A percentile compares a stretch with the other conserved stretches of the same genome.
Evolutionary conservation across 2,113 vertebrate genomes (phyloP).

Genomic region (Mobula hypostoma): DNA sequence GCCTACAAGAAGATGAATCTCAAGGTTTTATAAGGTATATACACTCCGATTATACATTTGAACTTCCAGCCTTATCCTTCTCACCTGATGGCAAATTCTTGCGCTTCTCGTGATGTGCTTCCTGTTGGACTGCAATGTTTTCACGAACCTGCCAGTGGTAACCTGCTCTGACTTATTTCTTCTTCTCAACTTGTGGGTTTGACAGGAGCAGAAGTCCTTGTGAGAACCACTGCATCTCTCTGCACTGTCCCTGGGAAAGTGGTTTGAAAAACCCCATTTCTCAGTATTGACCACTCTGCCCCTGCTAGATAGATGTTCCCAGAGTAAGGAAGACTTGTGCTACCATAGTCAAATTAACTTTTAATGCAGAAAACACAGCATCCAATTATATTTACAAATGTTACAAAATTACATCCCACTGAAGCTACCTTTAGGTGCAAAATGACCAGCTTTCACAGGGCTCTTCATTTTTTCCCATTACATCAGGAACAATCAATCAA

Average conservation of each 20-base stretch:
- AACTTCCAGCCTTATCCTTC: background rate
- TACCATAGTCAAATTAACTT: background rate
- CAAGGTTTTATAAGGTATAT: too few relatives aligned
- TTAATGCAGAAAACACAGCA: background rate
- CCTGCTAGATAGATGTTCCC: background rate
- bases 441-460: background rate
- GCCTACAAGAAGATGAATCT: too few relatives aligned
- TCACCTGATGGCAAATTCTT: background rate
- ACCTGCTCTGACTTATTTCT: background rate
- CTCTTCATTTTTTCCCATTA: background rate
- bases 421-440: background rate
- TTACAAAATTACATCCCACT: conserved; percentile 15
- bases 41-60: too few relatives aligned
- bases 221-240: background rate
- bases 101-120: background rate
- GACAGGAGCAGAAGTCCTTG: too few relatives aligned
- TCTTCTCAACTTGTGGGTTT: background rate
- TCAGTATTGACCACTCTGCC: background rate
- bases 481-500: background rate
- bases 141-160: background rate
- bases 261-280: background rate
- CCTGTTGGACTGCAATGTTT: background rate
- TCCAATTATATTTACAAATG: conserved; percentile 8
- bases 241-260: background rate
- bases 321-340: background rate